Evolutionary conservation across 2,113 vertebrate genomes (phyloP).

Genomic region (Peromyscus leucopus): DNA sequence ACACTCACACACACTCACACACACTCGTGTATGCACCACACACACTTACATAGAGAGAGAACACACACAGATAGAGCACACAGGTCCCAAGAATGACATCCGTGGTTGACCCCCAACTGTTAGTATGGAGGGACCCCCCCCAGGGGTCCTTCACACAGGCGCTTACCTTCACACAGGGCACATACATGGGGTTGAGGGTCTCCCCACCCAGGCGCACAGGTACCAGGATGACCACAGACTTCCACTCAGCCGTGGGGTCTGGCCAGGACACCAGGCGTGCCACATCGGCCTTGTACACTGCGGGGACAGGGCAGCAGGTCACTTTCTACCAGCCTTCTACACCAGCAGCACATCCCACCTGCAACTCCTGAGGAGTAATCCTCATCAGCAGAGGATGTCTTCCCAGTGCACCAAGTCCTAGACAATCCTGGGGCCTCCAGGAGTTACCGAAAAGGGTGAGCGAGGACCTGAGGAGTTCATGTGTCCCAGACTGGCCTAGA

Average conservation of each 20-base stretch:
- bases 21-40: background rate
- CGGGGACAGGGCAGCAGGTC: background rate
- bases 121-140: too few relatives aligned
- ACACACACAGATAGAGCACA: background rate
- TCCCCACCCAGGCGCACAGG: conserved; percentile 95
- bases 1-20: background rate
- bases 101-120: background rate
- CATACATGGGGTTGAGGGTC: conserved; percentile 93
- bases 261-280: conserved; percentile 83
- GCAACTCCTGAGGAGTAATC: accelerated
- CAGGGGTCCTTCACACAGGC: too few relatives aligned
- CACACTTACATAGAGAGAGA: background rate
- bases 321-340: background rate
- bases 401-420: background rate
- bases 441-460: background rate
- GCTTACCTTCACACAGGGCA: conserved; percentile 93
- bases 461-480: background rate
- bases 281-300: conserved; percentile 96
- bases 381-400: background rate
- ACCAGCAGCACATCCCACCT: background rate
- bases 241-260: conserved; percentile 87
- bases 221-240: conserved; percentile 93
- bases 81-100: background rate
- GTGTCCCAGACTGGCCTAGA: background rate
- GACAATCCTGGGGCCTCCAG: background rate